Evolutionary conservation across 2,113 vertebrate species (phyloP).

Genomic region (Cyanistes caeruleus): DNA sequence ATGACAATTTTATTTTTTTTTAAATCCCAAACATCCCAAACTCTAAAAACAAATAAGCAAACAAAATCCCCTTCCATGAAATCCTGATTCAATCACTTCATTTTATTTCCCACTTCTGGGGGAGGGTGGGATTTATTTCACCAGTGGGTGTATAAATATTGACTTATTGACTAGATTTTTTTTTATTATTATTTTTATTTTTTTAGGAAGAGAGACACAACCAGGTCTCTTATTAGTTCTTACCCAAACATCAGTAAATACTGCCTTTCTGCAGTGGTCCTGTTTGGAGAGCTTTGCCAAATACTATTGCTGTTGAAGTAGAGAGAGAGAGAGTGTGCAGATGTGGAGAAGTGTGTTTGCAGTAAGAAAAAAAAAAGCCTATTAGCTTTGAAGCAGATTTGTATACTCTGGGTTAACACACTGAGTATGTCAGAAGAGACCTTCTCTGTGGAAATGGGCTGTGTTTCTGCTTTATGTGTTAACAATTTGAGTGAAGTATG

Average conservation of each 20-base stretch:
- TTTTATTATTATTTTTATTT: not conserved
- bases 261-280: constrained; percentile 2
- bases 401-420: not conserved
- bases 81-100: not conserved
- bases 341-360: constrained; percentile 33
- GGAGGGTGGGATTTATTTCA: constrained; percentile 24
- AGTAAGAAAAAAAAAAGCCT: not conserved
- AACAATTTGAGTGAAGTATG: constrained; percentile 18
- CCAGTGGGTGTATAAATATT: constrained; percentile 47
- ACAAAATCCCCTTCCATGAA: not conserved
- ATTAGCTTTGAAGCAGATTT: constrained; percentile 51
- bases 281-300: constrained; percentile 32
- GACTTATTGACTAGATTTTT: not conserved
- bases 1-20: not conserved
- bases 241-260: constrained; percentile 46
- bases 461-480: constrained; percentile 10
- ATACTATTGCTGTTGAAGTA: constrained; percentile 37
- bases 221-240: constrained; percentile 29
- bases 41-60: not conserved
- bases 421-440: constrained; percentile 4
- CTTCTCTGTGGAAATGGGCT: not conserved
- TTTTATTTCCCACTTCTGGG: not conserved
- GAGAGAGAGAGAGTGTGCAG: not conserved
- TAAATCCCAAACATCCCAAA: not conserved
- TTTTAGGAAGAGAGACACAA: not conserved